These are phyloP conservation scores for Heliconius nattereri DNA, from an alignment of 1,140 invertebrate genomes.

Conservation along the genomic window DNA sequence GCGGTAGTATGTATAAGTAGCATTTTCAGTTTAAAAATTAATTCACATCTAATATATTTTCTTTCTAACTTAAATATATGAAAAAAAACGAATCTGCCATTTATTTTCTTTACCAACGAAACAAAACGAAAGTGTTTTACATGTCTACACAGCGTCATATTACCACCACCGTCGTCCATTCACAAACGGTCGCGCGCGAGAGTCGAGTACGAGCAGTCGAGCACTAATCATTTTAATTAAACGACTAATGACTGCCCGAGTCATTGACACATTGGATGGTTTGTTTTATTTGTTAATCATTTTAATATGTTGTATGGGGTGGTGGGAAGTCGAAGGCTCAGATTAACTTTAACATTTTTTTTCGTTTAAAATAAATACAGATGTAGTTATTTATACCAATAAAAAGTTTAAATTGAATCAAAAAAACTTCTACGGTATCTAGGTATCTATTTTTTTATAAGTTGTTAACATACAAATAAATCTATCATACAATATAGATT, in stretches of 20 bases:
- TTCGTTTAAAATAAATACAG: no score
- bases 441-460: no score
- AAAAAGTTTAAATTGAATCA: no score
- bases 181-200: constrained; percentile 49
- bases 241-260: constrained; percentile 41
- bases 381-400: no score
- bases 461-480: no score
- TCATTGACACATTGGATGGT: constrained; percentile 32
- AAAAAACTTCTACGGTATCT: no score
- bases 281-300: background rate
- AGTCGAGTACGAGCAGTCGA: constrained; percentile 12
- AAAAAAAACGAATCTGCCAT: background rate
- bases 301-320: background rate
- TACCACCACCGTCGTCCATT: constrained; percentile 46
- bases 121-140: background rate
- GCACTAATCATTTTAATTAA: constrained; percentile 59
- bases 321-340: background rate
- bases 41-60: no score
- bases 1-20: no score
- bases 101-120: background rate
- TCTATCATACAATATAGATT: no score
- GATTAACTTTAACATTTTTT: no score
- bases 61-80: no score
- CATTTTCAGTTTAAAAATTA: no score
- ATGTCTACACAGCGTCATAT: constrained; percentile 46